Evolutionary conservation across 2,797 vertebrate genomes (phyloP).

Genomic region (Lutjanus argentimaculatus): DNA sequence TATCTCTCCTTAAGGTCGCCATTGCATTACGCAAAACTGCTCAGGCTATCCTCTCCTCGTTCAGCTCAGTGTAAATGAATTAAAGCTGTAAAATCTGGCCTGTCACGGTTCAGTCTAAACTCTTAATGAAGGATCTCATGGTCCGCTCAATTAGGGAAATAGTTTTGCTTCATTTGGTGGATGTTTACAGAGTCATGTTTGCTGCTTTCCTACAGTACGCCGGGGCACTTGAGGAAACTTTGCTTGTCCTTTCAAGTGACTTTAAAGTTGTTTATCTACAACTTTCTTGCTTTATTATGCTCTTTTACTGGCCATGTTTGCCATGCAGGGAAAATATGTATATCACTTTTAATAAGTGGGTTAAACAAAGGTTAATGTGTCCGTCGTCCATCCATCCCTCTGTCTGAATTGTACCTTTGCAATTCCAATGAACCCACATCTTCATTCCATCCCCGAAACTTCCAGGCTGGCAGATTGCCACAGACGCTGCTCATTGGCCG

Average conservation of each 20-base stretch:
- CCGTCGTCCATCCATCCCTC: constrained; percentile 2
- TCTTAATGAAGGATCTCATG: constrained; percentile 42
- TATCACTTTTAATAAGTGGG: background rate
- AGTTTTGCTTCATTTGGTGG: constrained; percentile 12
- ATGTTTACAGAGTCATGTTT: constrained; percentile 8
- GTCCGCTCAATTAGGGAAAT: constrained; percentile 24
- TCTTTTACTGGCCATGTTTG: constrained; percentile 1
- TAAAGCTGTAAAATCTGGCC: constrained; percentile 43
- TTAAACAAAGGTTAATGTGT: constrained; percentile 18
- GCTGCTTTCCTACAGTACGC: constrained; percentile 14
- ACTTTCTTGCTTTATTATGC: constrained; percentile 1
- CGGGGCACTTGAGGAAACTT: constrained; percentile 6
- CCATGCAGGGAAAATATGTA: too few relatives aligned
- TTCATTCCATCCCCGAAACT: constrained; percentile 35
- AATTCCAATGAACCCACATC: constrained; percentile 34
- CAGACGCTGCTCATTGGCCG: constrained; percentile 45
- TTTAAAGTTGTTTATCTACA: constrained; percentile 28
- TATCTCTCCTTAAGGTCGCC: constrained; percentile 59
- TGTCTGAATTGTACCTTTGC: constrained; percentile 11
- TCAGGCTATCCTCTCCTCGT: constrained; percentile 18
- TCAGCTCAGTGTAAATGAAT: constrained; percentile 45
- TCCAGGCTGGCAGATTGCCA: constrained; percentile 55
- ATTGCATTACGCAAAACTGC: constrained; percentile 44
- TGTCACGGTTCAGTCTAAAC: constrained; percentile 38
- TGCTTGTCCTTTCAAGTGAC: constrained; percentile 12